These are phyloP conservation scores for Holacanthella duospinosa DNA, from an alignment of 2,888 invertebrate species.

Conservation along the genomic window DNA sequence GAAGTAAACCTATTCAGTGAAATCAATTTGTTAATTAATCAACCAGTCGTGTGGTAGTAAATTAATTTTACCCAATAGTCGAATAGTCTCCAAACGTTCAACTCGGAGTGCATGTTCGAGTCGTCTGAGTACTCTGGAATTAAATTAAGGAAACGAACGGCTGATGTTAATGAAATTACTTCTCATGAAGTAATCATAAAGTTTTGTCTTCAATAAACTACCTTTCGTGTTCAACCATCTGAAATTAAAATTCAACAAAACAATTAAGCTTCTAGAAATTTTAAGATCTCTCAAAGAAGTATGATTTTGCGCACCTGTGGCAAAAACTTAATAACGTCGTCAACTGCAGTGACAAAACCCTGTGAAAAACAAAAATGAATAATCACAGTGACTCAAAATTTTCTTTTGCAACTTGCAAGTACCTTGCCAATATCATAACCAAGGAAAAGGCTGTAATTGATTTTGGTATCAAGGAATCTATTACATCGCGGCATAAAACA, in stretches of 20 bases:
- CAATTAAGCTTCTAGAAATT: constrained; percentile 41
- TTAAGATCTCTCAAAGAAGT: constrained; percentile 40
- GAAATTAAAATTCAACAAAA: constrained; percentile 40
- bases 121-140: constrained; percentile 39
- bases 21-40: not conserved
- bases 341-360: constrained; percentile 53
- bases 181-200: too few relatives aligned
- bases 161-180: too few relatives aligned
- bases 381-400: not conserved
- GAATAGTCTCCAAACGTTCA: constrained; percentile 45
- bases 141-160: not conserved
- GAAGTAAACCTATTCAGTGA: constrained; percentile 42
- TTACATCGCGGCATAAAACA: constrained; percentile 45
- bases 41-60: not conserved
- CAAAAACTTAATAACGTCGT: constrained; percentile 50
- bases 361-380: constrained; percentile 40
- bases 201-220: too few relatives aligned
- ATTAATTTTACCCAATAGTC: constrained; percentile 43
- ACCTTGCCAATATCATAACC: constrained; percentile 54
- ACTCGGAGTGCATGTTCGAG: constrained; percentile 36
- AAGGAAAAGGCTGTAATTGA: constrained; percentile 50
- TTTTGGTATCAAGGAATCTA: constrained; percentile 48
- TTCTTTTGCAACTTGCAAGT: not conserved
- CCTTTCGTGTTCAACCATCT: not conserved
- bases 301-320: constrained; percentile 47